Evolutionary conservation across 2,113 vertebrate species (phyloP), one percentile per base, ranked within the genome.

Genomic region (Tragelaphus scriptus): DNA sequence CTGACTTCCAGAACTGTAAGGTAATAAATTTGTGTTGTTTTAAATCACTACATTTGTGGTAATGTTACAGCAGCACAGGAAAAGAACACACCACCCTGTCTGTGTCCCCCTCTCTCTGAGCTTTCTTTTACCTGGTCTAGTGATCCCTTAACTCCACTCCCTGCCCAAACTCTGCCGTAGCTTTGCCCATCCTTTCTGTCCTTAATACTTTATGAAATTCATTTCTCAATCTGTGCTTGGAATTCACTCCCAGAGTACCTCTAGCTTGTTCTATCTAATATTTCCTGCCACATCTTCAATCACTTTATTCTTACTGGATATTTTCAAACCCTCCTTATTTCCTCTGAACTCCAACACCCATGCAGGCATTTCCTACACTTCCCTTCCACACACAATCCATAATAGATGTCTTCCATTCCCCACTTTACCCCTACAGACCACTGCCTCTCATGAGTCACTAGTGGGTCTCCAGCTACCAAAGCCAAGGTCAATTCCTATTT

Each of bases 11-110:
- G 59, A 49, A 55, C 19, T 32, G 44, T n/a, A 82, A 82, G 30
- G 17, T 36, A 55, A 77, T 14, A 65, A 0, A 49, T 23, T 6
- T 63, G 7, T 88, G 71, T 55, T 59, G 2, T 53, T 75, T 36
- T 82, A 77, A 95, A 61, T 44, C 53, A 28, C 32, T 77, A 53
- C 17, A 19, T 47, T 85, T 65, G n/a, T 49, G 32, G 32, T n/a
- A 53, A 32, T 23, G 49, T 40, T 56, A 89, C 6, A 58, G 51
- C 90, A 59, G 30, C 26, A n/a, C 6, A 55, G 47, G 12, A 36
- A 81, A 63, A 0, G 2, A 51, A 71, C 1, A 61, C 7, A 55
- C 49, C 2, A 10, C 11, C 6, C 21, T 25, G 1, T 30, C 3
- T 8, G 4, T 0, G 5, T 11, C 21, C 51, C 30, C 58, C 36